Base-by-base conservation (phyloP, 2,113 vertebrate genomes). In the Gobio gobio region DNA sequence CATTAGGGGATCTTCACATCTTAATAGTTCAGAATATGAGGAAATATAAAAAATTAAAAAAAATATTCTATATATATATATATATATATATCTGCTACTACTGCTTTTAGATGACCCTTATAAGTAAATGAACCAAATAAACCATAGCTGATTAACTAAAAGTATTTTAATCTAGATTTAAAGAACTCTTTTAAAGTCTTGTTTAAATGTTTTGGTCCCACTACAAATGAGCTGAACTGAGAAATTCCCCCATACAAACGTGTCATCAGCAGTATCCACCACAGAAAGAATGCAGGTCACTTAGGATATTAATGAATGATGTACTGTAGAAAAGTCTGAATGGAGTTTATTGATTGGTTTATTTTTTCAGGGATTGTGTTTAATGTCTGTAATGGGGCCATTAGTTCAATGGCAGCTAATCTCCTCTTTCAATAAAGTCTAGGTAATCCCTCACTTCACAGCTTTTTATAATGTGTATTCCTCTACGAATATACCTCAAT, bases 251-350 rank as follows among this genome's bases (percentile, higher is more conserved):
- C 56, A 24, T 61, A 36, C 13, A 45, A 26, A 10, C 22, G 54
- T 63, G 58, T 63, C 56, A 45, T 20, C 58, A 18, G 56, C n/a
- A 47, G 6, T 45, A 45, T 10, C 36, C 22, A 63, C 36, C 22
- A 63, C 22, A 59, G 77, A 79, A 47, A 59, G 77, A 47, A 63
- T 63, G 8, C 40, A 63, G 78, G 58, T 47, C 58, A 63, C 40
- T 63, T 43, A 47, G 40, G 22, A 79, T 79, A 45, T 79, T 79
- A 79, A 24, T 79, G 78, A 79, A 47, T 9, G 56, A 78, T 45
- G 40, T 45, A 45, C 10, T 61, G 22, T 40, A 45, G 36, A 45
- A 40, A 13, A n/a, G 56, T 16, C 10, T 78, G 77, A 61, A 63
- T 63, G 58, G 22, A 78, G 51, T 40, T 78, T 59, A 78, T 78